Evolutionary conservation across 2,888 invertebrate species (phyloP).

Genomic region (Clunio marinus): DNA sequence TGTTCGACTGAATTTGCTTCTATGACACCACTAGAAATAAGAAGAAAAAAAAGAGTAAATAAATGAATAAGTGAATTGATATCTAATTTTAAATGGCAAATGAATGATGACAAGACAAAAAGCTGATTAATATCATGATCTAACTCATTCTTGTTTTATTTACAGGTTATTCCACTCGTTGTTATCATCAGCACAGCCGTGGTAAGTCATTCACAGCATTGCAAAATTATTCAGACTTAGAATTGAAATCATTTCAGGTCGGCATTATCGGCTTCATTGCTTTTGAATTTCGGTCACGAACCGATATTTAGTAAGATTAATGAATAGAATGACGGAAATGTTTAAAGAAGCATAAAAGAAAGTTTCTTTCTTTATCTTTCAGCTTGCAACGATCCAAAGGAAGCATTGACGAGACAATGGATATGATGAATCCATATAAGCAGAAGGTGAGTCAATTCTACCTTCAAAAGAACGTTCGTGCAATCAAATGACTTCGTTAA

Average conservation of each 20-base stretch:
- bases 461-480: too few relatives aligned
- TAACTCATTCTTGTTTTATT: too few relatives aligned
- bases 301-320: constrained; percentile 40
- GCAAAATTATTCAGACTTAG: constrained; percentile 3
- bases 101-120: neutral
- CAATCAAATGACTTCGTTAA: too few relatives aligned
- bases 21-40: constrained; percentile 57
- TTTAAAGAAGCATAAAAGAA: neutral
- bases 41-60: constrained; percentile 45
- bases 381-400: constrained; percentile 40
- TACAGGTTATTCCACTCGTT: constrained; percentile 46
- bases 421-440: constrained; percentile 49
- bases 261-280: constrained; percentile 43
- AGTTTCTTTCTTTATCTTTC: constrained; percentile 22
- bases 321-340: constrained; percentile 46
- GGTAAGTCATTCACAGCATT: neutral
- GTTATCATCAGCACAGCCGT: constrained; percentile 42
- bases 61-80: neutral
- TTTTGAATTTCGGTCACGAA: constrained; percentile 45
- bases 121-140: neutral
- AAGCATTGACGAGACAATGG: constrained; percentile 43
- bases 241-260: constrained; percentile 35
- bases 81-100: constrained; percentile 42
- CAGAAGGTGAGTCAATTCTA: constrained; percentile 49
- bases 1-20: constrained; percentile 50